A percentile compares a stretch with the other conserved stretches of the same genome.
Evolutionary conservation across 2,113 vertebrate species (phyloP).

Genomic region (Menidia beryllina): DNA sequence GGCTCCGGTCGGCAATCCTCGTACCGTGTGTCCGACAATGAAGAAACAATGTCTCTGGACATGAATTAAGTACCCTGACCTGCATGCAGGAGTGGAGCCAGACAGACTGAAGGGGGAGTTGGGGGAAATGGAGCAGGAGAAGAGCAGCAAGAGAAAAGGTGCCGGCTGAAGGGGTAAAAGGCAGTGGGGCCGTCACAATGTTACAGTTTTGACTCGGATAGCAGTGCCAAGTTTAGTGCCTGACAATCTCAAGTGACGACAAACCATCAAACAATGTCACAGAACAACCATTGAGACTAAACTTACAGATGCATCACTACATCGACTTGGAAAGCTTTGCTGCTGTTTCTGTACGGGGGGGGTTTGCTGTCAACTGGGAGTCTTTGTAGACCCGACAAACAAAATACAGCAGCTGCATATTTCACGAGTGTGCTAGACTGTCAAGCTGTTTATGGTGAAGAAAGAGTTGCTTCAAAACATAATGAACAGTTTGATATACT

Average conservation of each 20-base stretch:
- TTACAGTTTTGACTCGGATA: slow-evolving; percentile 5
- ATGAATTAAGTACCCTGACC: slow-evolving; percentile 69
- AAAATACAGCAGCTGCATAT: slow-evolving; percentile 52
- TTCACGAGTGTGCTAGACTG: slow-evolving; percentile 31
- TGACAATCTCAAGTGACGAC: slow-evolving; percentile 25
- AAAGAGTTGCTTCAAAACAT: slow-evolving; percentile 31
- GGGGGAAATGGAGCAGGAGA: slow-evolving; percentile 44
- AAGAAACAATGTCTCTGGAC: slow-evolving; percentile 44
- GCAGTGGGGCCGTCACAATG: slow-evolving; percentile 7
- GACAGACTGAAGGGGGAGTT: slow-evolving; percentile 24
- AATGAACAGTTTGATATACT: slow-evolving; percentile 39
- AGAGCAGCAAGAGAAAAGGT: slow-evolving; percentile 24
- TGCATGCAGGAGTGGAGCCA: slow-evolving; percentile 46
- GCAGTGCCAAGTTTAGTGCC: slow-evolving; percentile 37
- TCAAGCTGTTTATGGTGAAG: slow-evolving; percentile 27
- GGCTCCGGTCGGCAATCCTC: slow-evolving; percentile 29
- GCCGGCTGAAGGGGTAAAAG: slow-evolving; percentile 5
- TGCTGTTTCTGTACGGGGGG: background rate
- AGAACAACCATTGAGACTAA: slow-evolving; percentile 46
- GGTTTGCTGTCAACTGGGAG: slow-evolving; percentile 40
- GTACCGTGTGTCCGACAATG: slow-evolving; percentile 27
- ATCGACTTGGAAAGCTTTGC: slow-evolving; percentile 40
- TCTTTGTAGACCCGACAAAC: slow-evolving; percentile 58
- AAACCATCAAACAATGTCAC: slow-evolving; percentile 22
- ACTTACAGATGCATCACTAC: slow-evolving; percentile 47